Conservation (phyloP, 1,140 invertebrate genomes). For the Drosophila kanapiae region DNA sequence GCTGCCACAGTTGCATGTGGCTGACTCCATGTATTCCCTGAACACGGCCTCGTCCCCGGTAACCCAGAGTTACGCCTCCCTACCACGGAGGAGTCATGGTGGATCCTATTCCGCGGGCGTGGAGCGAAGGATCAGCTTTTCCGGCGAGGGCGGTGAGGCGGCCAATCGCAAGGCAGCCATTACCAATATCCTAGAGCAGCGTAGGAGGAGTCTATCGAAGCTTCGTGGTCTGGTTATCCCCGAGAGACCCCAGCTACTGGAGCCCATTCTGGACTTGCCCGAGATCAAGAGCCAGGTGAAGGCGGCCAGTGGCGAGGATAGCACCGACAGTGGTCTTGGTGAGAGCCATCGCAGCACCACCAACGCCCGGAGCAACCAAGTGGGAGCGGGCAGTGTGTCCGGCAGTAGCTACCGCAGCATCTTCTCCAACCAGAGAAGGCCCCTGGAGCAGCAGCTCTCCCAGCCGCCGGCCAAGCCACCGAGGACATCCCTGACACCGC, state of each 20-base stretch:
- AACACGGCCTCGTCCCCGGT: constrained; percentile 53
- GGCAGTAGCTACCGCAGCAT: constrained; percentile 64
- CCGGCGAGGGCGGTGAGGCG: constrained; percentile 81
- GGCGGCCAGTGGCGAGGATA: constrained; percentile 69
- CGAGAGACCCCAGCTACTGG: constrained; percentile 88
- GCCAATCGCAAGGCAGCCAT: constrained; percentile 79
- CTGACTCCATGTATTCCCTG: constrained; percentile 80
- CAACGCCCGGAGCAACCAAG: constrained; percentile 9
- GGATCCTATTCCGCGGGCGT: constrained; percentile 71
- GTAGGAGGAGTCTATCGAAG: constrained; percentile 92
- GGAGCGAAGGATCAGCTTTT: constrained; percentile 87
- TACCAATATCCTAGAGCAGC: constrained; percentile 89
- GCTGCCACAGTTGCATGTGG: constrained; percentile 69
- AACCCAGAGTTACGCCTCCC: constrained; percentile 73
- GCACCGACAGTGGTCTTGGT: constrained; percentile 76
- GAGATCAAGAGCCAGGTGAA: constrained; percentile 91
- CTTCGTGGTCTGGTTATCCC: constrained; percentile 94
- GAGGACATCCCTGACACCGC: constrained; percentile 73
- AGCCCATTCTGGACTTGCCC: constrained; percentile 89
- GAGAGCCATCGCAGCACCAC: constrained; percentile 41
- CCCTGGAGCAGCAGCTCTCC: constrained; percentile 63
- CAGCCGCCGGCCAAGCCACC: constrained; percentile 83
- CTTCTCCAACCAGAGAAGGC: constrained; percentile 50
- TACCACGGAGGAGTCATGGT: constrained; percentile 78
- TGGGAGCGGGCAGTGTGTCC: constrained; percentile 1